phyloP scores from a whole-genome alignment of 2,888 invertebrate species.

The Eulithis prunata region DNA sequence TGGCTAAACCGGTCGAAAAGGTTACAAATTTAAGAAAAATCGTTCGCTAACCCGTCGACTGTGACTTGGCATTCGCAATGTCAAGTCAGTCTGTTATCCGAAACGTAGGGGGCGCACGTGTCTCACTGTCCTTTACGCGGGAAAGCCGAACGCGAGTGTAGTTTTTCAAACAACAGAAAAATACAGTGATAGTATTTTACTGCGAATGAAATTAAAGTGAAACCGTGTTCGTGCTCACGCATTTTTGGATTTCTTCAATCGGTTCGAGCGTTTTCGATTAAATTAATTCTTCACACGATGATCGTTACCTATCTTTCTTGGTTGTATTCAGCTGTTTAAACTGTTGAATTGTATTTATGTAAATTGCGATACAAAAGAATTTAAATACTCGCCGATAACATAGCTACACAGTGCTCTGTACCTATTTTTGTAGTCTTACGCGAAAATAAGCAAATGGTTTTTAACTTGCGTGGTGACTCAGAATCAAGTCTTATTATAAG shows the following conservation, averaged over 20 bases:
- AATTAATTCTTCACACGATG: slow-evolving; percentile 50
- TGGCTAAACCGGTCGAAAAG: slow-evolving; percentile 64
- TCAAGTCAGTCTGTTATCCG: slow-evolving; percentile 48
- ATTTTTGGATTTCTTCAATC: slow-evolving; percentile 28
- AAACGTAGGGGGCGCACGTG: slow-evolving; percentile 55
- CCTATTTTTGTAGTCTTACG: slow-evolving; percentile 1
- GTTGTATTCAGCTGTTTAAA: slow-evolving; percentile 43
- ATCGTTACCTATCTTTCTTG: slow-evolving; percentile 53
- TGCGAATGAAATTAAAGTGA: slow-evolving; percentile 23
- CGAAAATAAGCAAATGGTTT: slow-evolving; percentile 6
- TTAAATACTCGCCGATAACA: slow-evolving; percentile 42
- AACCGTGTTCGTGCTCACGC: slow-evolving; percentile 34
- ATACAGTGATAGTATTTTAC: background rate
- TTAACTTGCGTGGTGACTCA: slow-evolving; percentile 15
- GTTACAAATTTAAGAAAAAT: slow-evolving; percentile 56
- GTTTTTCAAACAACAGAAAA: slow-evolving; percentile 13
- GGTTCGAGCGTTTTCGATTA: slow-evolving; percentile 28
- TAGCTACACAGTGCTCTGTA: background rate
- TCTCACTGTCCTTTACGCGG: slow-evolving; percentile 57
- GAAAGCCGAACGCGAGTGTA: slow-evolving; percentile 56
- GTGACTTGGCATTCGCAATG: slow-evolving; percentile 34
- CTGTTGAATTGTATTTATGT: slow-evolving; percentile 44
- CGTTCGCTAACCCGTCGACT: slow-evolving; percentile 24
- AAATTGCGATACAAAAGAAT: slow-evolving; percentile 60
- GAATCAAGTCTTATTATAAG: background rate